These are phyloP conservation scores for Tauraco erythrolophus DNA, from an alignment of 2,113 vertebrate genomes.

Conservation along the genomic window DNA sequence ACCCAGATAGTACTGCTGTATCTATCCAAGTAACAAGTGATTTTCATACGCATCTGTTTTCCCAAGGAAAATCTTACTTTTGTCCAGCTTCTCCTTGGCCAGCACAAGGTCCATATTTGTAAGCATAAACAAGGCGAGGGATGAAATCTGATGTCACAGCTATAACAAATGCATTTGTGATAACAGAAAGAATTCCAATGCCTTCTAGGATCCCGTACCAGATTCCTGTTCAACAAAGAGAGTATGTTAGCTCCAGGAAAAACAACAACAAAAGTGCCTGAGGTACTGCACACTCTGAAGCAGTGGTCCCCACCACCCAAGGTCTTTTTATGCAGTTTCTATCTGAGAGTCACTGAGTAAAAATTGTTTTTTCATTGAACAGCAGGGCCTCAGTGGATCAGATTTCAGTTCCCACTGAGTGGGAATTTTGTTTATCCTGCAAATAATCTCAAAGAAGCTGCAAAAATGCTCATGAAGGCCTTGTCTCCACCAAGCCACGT, in stretches of 20 bases:
- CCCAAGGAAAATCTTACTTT: slow-evolving; percentile 79
- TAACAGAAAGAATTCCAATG: slow-evolving; percentile 94
- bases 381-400: background rate
- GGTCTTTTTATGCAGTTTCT: background rate
- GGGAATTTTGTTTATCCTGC: background rate
- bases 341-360: background rate
- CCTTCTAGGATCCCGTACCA: slow-evolving; percentile 96
- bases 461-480: background rate
- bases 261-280: background rate
- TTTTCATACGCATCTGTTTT: background rate
- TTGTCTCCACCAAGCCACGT: background rate
- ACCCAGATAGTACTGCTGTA: background rate
- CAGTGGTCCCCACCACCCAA: background rate
- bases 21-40: background rate
- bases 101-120: slow-evolving; percentile 94
- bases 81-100: slow-evolving; percentile 89
- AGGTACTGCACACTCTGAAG: background rate
- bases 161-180: slow-evolving; percentile 97
- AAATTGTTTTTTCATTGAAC: background rate
- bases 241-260: slow-evolving; percentile 36
- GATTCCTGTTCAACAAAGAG: slow-evolving; percentile 83
- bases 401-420: background rate
- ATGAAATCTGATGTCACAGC: slow-evolving; percentile 97
- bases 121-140: slow-evolving; percentile 93
- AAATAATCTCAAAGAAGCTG: background rate